Evolutionary conservation across 1,140 invertebrate genomes (phyloP), one percentile per base, ranked within the genome.

Genomic region (Tetragonula clypearis): DNA sequence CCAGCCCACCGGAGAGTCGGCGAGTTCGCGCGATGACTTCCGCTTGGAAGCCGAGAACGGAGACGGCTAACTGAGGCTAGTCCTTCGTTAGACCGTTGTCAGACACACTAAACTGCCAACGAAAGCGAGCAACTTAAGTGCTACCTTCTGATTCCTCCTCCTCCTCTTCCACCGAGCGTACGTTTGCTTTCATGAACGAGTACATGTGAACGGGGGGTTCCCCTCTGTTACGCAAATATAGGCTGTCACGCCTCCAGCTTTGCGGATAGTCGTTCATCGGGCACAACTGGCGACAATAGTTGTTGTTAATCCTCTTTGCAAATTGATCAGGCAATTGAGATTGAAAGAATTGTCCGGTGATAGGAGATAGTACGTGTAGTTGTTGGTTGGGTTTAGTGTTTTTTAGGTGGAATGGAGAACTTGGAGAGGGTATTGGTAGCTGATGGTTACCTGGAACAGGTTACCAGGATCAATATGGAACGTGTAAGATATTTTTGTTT

Each of bases 81-180:
- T 83, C 82, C 82, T 83, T n/a, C n/a, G 73, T 14, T 19, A n/a
- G 21, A 49, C 53, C 23, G 41, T 79, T 60, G 66, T 53, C 62
- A 26, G 58, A 65, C 58, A 19, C 56, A 84, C 82, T 84, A 62
- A 84, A 79, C 65, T 66, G n/a, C 35, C 23, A 62, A 79, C 58
- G 49, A 84, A 71, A 84, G 56, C 35, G n/a, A 71, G 21, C 19
- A 78, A 30, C 66, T 66, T 30, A 26, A 21, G 35, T 49, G 75
- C 41, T 26, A 60, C 75, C n/a, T 82, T 65, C 15, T 41, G 41
- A 72, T 84, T 84, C 56, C 82, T 77, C 53, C 74, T 75, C 49
- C 72, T 84, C 49, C 82, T 77, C 53, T 62, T 75, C 49, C 72
- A 21, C 53, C 55, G 14, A n/a, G 12, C 41, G n/a, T 17, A n/a